Percentiles rank a stretch among this genome's conserved stretches.
Conservation (phyloP, 2,113 vertebrate species). For the Sapajus apella region DNA sequence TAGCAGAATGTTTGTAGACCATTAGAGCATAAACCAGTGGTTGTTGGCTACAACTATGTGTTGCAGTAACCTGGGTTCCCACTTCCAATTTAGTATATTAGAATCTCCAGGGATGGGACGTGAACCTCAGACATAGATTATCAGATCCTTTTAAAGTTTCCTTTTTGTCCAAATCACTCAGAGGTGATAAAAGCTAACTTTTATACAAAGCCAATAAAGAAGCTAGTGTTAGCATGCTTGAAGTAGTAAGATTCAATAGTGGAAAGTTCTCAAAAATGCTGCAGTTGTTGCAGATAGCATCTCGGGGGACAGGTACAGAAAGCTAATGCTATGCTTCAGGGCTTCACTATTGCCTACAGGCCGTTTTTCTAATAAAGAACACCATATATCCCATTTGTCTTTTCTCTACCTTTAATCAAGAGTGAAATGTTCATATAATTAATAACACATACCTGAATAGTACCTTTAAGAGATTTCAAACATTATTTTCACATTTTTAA, state of each 20-base stretch:
- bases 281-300: background rate
- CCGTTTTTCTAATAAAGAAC: slow-evolving; percentile 32
- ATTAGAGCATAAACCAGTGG: background rate
- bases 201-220: slow-evolving; percentile 17
- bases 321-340: background rate
- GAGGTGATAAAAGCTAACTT: slow-evolving; percentile 39
- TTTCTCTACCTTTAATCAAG: slow-evolving; percentile 34
- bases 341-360: background rate
- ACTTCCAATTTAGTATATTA: slow-evolving; percentile 7
- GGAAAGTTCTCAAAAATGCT: slow-evolving; percentile 26
- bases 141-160: background rate
- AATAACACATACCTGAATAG: background rate
- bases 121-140: slow-evolving; percentile 12
- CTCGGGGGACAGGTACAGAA: background rate
- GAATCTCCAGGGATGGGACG: background rate
- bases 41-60: background rate
- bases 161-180: background rate
- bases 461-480: slow-evolving; percentile 38
- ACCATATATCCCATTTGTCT: background rate
- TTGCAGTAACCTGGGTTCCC: background rate
- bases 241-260: background rate
- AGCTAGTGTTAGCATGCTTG: background rate
- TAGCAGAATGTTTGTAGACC: slow-evolving; percentile 12
- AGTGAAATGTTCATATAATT: slow-evolving; percentile 50
- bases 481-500: slow-evolving; percentile 30